phyloP scores from a whole-genome alignment of 2,888 invertebrate genomes.

The Nasonovia ribisnigri region DNA sequence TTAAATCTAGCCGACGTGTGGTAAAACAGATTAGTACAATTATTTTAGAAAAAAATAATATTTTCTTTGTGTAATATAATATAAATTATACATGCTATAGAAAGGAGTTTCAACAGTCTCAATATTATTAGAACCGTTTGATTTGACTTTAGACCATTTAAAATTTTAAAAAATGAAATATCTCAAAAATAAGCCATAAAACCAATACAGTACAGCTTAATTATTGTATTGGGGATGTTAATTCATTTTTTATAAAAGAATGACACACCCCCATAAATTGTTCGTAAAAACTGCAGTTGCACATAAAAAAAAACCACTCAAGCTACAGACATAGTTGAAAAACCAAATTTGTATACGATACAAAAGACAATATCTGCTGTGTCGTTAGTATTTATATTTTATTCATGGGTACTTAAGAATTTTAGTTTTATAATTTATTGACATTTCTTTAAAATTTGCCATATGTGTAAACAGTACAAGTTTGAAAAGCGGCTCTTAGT shows the following conservation, averaged over 20 bases:
- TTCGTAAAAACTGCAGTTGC: background rate
- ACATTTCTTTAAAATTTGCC: background rate
- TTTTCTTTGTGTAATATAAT: background rate
- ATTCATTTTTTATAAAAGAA: background rate
- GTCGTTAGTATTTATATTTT: background rate
- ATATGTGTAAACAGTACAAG: background rate
- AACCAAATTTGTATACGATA: background rate
- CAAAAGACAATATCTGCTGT: background rate
- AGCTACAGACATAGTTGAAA: background rate
- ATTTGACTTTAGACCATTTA: background rate
- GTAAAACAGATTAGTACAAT: background rate
- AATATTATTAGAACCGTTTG: background rate
- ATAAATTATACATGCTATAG: too few relatives aligned
- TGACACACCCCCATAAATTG: background rate
- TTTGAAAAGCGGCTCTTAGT: background rate
- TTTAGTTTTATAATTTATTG: background rate
- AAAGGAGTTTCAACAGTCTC: background rate
- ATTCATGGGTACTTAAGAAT: background rate
- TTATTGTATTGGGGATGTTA: background rate
- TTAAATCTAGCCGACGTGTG: background rate
- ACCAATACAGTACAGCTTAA: background rate
- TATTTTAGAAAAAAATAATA: background rate
- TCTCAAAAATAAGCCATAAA: background rate
- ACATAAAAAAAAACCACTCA: background rate
- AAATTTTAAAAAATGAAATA: background rate